Conservation (phyloP, 2,797 vertebrate species). For the Diglossa cyanea region DNA sequence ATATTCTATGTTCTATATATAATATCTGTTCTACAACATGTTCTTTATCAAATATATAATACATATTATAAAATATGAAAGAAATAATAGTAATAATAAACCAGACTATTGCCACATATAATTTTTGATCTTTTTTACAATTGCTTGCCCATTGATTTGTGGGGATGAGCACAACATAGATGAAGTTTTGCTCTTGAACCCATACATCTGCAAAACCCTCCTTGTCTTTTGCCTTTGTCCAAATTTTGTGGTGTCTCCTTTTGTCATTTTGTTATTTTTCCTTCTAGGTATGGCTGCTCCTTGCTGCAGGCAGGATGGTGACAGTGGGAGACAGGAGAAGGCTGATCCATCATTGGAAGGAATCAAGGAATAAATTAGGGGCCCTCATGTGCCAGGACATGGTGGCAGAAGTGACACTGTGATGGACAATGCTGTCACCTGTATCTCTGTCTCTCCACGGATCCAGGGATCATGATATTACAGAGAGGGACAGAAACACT, state of each 20-base stretch:
- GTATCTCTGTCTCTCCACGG: neutral
- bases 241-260: neutral
- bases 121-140: neutral
- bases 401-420: fast-evolving
- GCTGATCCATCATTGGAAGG: neutral
- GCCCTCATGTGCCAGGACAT: neutral
- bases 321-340: neutral
- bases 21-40: neutral
- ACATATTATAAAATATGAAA: neutral
- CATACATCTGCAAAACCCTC: neutral
- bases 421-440: neutral
- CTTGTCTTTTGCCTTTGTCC: neutral
- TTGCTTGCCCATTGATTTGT: fast-evolving
- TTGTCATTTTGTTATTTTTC: neutral
- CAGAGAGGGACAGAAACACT: neutral
- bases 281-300: neutral
- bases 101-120: neutral
- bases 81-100: neutral
- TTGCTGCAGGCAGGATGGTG: neutral
- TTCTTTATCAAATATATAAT: neutral
- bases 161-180: fast-evolving
- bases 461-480: fast-evolving
- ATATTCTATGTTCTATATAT: no score
- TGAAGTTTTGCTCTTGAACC: neutral
- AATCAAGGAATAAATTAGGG: neutral